phyloP scores from a whole-genome alignment of 1,140 invertebrate species.

The Ephestia elutella region DNA sequence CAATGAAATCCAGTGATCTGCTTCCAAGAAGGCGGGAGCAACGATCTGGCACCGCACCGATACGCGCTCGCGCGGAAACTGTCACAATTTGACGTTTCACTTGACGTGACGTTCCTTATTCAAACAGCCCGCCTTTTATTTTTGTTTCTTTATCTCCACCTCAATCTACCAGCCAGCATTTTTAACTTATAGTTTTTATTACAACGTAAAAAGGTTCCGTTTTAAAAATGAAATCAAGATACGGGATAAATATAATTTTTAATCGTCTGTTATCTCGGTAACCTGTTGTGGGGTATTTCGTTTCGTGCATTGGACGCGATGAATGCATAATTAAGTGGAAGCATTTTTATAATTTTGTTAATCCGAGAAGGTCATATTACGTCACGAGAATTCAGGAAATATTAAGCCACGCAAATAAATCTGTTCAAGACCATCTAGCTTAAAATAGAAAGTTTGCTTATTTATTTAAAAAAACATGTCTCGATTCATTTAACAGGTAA shows the following conservation, averaged over 20 bases:
- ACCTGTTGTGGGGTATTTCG: slow-evolving; percentile 64
- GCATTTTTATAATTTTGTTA: slow-evolving; percentile 59
- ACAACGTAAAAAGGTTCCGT: slow-evolving; percentile 41
- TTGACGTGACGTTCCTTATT: slow-evolving; percentile 66
- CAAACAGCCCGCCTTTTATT: slow-evolving; percentile 66
- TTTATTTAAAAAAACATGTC: too few species aligned
- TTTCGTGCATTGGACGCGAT: slow-evolving; percentile 62
- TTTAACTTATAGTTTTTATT: slow-evolving; percentile 38
- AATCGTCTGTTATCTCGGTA: slow-evolving; percentile 60
- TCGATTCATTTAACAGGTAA: too few species aligned
- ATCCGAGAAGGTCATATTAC: slow-evolving; percentile 28
- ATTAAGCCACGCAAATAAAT: not conserved
- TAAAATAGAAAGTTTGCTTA: too few species aligned
- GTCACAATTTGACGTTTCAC: slow-evolving; percentile 70
- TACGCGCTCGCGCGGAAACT: slow-evolving; percentile 64
- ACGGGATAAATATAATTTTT: slow-evolving; percentile 49
- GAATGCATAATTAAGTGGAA: slow-evolving; percentile 72
- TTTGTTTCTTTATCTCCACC: slow-evolving; percentile 56
- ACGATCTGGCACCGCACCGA: slow-evolving; percentile 27
- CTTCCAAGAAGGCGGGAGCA: slow-evolving; percentile 59
- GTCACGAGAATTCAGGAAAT: slow-evolving; percentile 8
- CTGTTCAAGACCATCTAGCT: not conserved
- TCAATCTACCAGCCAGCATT: slow-evolving; percentile 47
- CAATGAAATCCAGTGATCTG: slow-evolving; percentile 36
- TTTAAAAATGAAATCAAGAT: slow-evolving; percentile 32